Evolutionary conservation across 2,888 invertebrate species (phyloP).

Genomic region (Panorpa germanica): DNA sequence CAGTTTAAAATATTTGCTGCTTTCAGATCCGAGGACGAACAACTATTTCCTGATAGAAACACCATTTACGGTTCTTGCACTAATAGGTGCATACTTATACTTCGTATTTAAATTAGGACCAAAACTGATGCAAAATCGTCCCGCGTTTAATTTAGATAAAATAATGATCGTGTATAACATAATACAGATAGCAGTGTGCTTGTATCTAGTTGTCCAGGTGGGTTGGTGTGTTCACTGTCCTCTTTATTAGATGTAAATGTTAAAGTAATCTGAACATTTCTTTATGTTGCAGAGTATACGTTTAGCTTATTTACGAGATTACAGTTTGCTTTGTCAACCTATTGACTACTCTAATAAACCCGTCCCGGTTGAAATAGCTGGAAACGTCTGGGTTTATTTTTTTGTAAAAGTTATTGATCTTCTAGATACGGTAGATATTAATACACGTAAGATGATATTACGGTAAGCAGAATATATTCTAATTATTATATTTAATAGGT

Average conservation of each 20-base stretch:
- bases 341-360: constrained; percentile 33
- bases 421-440: constrained; percentile 38
- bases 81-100: constrained; percentile 41
- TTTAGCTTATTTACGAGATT: constrained; percentile 29
- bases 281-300: constrained; percentile 17
- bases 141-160: constrained; percentile 41
- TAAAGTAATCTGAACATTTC: constrained; percentile 8
- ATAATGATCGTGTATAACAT: constrained; percentile 47
- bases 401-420: constrained; percentile 50
- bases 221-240: constrained; percentile 14
- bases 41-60: constrained; percentile 44
- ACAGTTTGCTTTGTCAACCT: constrained; percentile 32
- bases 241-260: constrained; percentile 4
- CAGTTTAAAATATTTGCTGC: constrained; percentile 11
- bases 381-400: constrained; percentile 39
- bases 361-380: constrained; percentile 24
- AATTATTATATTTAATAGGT: constrained; percentile 26
- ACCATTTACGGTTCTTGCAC: constrained; percentile 35
- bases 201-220: constrained; percentile 32
- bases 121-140: constrained; percentile 42
- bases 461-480: constrained; percentile 18
- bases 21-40: constrained; percentile 42
- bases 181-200: constrained; percentile 39
- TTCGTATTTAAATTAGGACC: constrained; percentile 57
- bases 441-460: constrained; percentile 3